phyloP scores from a whole-genome alignment of 2,888 invertebrate species.

The Drosophila setosimentum region DNA sequence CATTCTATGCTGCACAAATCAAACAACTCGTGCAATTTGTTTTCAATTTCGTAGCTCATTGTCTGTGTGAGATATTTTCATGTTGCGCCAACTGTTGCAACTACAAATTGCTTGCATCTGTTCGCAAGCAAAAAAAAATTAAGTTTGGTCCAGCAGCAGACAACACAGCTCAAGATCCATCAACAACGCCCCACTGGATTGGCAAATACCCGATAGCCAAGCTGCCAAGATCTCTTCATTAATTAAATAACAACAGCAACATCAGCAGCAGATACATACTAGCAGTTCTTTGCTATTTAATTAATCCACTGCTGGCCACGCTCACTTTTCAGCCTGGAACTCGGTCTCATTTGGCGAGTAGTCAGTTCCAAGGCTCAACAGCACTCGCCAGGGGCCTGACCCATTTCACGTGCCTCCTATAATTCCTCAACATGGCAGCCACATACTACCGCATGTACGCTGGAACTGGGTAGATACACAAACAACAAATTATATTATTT shows the following conservation, averaged over 20 bases:
- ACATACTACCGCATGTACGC: constrained; percentile 31
- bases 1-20: constrained; percentile 58
- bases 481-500: constrained; percentile 67
- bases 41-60: constrained; percentile 64
- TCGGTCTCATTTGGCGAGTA: constrained; percentile 5
- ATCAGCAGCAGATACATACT: constrained; percentile 5
- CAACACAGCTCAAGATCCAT: constrained; percentile 28
- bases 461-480: constrained; percentile 6
- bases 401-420: constrained; percentile 66
- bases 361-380: constrained; percentile 2
- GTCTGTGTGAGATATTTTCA: constrained; percentile 53
- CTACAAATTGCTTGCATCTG: constrained; percentile 63
- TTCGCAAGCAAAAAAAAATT: neutral
- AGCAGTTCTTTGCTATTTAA: constrained; percentile 59
- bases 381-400: constrained; percentile 53
- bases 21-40: constrained; percentile 67
- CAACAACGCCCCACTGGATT: constrained; percentile 28
- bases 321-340: constrained; percentile 56
- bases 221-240: constrained; percentile 60
- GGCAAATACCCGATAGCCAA: constrained; percentile 23
- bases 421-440: constrained; percentile 38
- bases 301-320: constrained; percentile 55
- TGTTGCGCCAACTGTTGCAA: constrained; percentile 64
- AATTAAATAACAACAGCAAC: constrained; percentile 33
- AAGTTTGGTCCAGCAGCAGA: constrained; percentile 17